Evolutionary conservation across 2,888 invertebrate genomes (phyloP).

Genomic region (Ormia ochracea): DNA sequence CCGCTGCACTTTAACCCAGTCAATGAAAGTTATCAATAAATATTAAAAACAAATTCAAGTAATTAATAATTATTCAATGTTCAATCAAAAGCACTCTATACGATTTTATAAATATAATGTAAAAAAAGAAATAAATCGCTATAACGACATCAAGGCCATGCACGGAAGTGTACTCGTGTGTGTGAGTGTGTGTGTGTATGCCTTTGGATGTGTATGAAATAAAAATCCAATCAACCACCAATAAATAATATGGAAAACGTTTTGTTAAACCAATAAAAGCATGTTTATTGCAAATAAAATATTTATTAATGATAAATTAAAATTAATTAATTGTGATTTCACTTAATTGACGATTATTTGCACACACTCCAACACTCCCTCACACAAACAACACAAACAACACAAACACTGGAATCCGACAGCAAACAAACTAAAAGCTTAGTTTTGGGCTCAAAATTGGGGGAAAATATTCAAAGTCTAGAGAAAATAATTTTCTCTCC

Average conservation of each 20-base stretch:
- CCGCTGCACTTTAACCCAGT: slow-evolving; percentile 20
- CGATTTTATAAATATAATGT: slow-evolving; percentile 8
- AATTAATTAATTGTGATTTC: slow-evolving; percentile 46
- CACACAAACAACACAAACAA: no score
- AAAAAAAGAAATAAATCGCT: slow-evolving; percentile 28
- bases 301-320: slow-evolving; percentile 32
- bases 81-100: slow-evolving; percentile 17
- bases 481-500: background rate
- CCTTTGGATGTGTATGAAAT: no score
- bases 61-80: background rate
- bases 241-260: background rate
- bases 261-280: slow-evolving; percentile 24
- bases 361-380: background rate
- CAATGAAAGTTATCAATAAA: slow-evolving; percentile 19
- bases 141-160: background rate
- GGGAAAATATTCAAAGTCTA: background rate
- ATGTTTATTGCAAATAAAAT: slow-evolving; percentile 30
- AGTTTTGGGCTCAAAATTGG: background rate
- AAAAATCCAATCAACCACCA: background rate
- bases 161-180: no score
- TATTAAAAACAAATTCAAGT: slow-evolving; percentile 15
- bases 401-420: background rate
- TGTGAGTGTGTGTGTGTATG: no score
- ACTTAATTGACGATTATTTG: background rate
- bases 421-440: background rate